These are phyloP conservation scores for Drosophila grimshawi DNA, from an alignment of 1,140 invertebrate genomes.

Conservation along the genomic window DNA sequence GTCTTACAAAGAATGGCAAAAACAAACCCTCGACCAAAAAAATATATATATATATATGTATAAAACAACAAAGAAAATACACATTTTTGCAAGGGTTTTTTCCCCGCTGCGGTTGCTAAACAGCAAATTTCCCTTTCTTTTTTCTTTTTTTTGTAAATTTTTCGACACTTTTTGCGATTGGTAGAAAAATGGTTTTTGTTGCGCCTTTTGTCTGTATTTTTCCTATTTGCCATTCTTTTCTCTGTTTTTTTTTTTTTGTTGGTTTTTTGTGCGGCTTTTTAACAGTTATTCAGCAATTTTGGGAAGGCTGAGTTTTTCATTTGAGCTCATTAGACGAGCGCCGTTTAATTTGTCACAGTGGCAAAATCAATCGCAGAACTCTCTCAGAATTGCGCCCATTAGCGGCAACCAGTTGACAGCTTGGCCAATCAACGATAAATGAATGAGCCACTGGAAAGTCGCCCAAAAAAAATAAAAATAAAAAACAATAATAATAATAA, in stretches of 20 bases:
- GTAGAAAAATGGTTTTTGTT: slow-evolving; percentile 78
- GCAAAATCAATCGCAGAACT: slow-evolving; percentile 55
- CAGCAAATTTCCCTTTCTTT: slow-evolving; percentile 38
- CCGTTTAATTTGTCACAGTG: slow-evolving; percentile 76
- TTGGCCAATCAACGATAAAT: slow-evolving; percentile 41
- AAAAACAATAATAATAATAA: background rate
- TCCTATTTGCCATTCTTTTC: slow-evolving; percentile 6
- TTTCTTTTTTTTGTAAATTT: slow-evolving; percentile 33
- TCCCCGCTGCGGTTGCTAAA: slow-evolving; percentile 31
- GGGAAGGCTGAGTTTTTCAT: slow-evolving; percentile 1
- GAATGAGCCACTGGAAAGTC: slow-evolving; percentile 11
- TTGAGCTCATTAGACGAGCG: slow-evolving; percentile 70
- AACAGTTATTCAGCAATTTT: slow-evolving; percentile 45
- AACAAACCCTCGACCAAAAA: slow-evolving; percentile 60
- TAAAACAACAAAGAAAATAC: slow-evolving; percentile 10
- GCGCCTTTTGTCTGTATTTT: slow-evolving; percentile 59
- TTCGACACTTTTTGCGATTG: slow-evolving; percentile 52
- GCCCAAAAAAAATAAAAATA: slow-evolving; percentile 4
- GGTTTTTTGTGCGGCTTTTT: slow-evolving; percentile 65
- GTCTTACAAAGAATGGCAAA: slow-evolving; percentile 71
- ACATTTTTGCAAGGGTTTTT: slow-evolving; percentile 69
- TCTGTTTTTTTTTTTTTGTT: background rate
- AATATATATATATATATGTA: slow-evolving; percentile 31
- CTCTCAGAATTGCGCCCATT: slow-evolving; percentile 47
- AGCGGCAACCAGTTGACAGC: slow-evolving; percentile 47